Base-by-base conservation (phyloP, 2,797 vertebrate genomes). In the Eurystomus glaucurus region DNA sequence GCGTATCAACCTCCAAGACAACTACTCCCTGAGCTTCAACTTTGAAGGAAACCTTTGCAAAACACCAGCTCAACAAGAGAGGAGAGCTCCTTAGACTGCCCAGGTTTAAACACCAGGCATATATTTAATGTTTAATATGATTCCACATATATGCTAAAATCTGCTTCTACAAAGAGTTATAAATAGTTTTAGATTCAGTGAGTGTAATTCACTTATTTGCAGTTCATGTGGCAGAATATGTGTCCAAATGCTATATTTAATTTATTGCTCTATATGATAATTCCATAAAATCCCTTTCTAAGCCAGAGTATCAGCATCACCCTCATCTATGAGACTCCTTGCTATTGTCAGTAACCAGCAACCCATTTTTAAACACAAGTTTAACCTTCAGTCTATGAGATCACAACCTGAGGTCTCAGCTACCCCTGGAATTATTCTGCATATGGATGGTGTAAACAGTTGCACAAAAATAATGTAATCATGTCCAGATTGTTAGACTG, bases 141-240 rank as follows among this genome's bases (percentile, higher is more conserved):
- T 83, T 83, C 41, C 48, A 92, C 11, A 31, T 12, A 96, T 12
- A 82, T 0, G 1, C 33, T 57, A 81, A 79, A 87, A 96, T 93
- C 86, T 97, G 85, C 33, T 96, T 96, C 91, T 83, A 58, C 62
- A 78, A 66, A 96, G 65, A 76, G 91, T 94, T 74, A 93, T 85
- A 94, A 94, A 96, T 90, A 94, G 55, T 95, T 96, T 93, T 65
- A 94, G 65, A 97, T 90, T 92, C 20, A 1, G 43, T 91, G 48
- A 77, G 51, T 60, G 72, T 90, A 98, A 93, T 95, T 97, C 76
- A 94, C 20, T 97, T 82, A n/a, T 85, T 95, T 51, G 21, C 72
- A 35, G 35, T 35, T 35, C 35, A 35, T 50, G 48, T 78, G 46
- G 41, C 4, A 82, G 84, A 92, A 75, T 93, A 14, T 80, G 65